Conservation (phyloP, 2,888 invertebrate genomes). For the Apoda limacodes region DNA sequence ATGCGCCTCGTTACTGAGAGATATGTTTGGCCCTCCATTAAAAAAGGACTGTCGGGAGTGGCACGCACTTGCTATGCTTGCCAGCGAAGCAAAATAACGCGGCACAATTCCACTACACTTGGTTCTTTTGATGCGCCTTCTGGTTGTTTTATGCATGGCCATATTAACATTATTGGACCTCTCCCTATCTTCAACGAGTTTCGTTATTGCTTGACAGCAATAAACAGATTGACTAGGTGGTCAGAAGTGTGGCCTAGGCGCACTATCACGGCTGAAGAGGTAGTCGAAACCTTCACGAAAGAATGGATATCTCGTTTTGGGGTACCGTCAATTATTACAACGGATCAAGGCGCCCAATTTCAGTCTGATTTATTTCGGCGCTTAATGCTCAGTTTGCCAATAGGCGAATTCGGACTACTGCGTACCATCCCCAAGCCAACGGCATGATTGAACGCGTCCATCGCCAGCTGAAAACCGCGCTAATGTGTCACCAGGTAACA, state of each 20-base stretch:
- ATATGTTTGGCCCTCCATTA: constrained; percentile 33
- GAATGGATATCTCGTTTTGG: constrained; percentile 14
- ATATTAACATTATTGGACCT: constrained; percentile 14
- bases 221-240: constrained; percentile 14
- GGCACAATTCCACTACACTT: constrained; percentile 14
- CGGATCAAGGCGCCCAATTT: constrained; percentile 32
- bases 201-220: constrained; percentile 21
- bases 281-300: constrained; percentile 4
- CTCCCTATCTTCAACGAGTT: constrained; percentile 9
- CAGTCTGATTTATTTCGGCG: constrained; percentile 25
- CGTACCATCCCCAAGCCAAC: constrained; percentile 14
- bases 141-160: constrained; percentile 9
- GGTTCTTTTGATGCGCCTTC: constrained; percentile 7
- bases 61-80: constrained; percentile 25
- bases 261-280: constrained; percentile 7
- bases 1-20: constrained; percentile 23
- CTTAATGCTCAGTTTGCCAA: constrained; percentile 16
- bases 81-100: constrained; percentile 22
- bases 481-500: constrained; percentile 28
- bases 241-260: constrained; percentile 12
- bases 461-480: constrained; percentile 10
- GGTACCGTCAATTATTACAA: constrained; percentile 24
- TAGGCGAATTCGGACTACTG: constrained; percentile 10
- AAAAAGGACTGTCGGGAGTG: constrained; percentile 26
- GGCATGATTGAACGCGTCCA: constrained; percentile 16